phyloP scores from a whole-genome alignment of 2,888 invertebrate genomes.

The Nipponacmea schrenckii region DNA sequence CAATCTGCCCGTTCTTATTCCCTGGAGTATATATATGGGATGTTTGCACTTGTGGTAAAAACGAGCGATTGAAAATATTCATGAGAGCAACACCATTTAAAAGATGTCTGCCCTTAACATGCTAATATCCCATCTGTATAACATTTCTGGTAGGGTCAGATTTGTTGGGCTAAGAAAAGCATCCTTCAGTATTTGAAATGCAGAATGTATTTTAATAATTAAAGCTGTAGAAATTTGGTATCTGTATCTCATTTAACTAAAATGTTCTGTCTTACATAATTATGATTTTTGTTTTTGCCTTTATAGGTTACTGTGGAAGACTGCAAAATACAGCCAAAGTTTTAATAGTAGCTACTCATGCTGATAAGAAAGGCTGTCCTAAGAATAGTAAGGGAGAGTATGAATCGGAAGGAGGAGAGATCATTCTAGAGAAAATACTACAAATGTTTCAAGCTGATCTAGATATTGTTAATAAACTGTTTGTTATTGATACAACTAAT shows the following conservation, averaged over 20 bases:
- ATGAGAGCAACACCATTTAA: no score
- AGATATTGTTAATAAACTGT: constrained; percentile 72
- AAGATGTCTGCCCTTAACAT: no score
- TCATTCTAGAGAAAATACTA: constrained; percentile 68
- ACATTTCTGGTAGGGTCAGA: neutral
- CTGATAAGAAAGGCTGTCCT: constrained; percentile 71
- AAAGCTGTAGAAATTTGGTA: no score
- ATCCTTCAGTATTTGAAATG: no score
- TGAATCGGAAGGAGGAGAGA: constrained; percentile 73
- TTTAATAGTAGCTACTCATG: constrained; percentile 76
- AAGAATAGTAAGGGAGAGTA: constrained; percentile 73
- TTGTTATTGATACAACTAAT: constrained; percentile 75
- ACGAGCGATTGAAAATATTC: no score
- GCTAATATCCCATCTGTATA: neutral
- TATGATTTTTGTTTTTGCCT: neutral
- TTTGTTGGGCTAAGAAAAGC: no score
- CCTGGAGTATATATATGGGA: neutral
- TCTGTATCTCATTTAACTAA: no score
- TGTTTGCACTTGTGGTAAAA: neutral
- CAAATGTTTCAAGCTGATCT: constrained; percentile 72
- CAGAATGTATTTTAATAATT: no score
- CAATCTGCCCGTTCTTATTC: neutral
- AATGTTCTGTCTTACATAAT: no score
- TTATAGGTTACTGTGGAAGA: constrained; percentile 74
- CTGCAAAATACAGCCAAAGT: constrained; percentile 71